Base-by-base conservation (phyloP, 2,113 vertebrate species). In the Pseudorhombus dupliciocellatus region DNA sequence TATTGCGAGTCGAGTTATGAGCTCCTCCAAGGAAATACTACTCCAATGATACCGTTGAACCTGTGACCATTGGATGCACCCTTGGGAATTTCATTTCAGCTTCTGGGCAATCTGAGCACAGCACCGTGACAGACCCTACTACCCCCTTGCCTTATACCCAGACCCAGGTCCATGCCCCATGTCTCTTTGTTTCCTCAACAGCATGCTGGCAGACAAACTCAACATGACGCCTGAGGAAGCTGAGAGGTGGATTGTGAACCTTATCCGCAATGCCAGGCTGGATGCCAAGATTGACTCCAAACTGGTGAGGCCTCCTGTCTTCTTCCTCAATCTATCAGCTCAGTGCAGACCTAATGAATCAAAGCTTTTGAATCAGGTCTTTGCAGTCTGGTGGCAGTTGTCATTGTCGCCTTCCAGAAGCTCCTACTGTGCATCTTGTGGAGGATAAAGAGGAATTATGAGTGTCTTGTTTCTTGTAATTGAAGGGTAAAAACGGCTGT, bases 261-360 rank as follows among this genome's bases (percentile, higher is more conserved):
- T 99, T 58, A 99, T 99, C 86, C 95, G 97, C 81, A 99, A 98
- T 80, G 97, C 97, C 66, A 94, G 97, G 79, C 92, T 99, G 75
- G 97, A 99, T 84, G 97, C 97, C 83, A 99, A 98, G 90, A 94
- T 99, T 82, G 97, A 98, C 94, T 99, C 97, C 74, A 99, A 99
- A 92, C 94, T 98, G 94, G 97, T 98, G 88, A 95, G 95, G 62
- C 65, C 61, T 66, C 59, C 40, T 26, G 57, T 84, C 72, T 57
- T 58, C 66, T 59, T 69, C 60, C 42, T 71, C 24, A 58, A 40
- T 87, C 72, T 48, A 24, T 81, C 48, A 1, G 37, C 66, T 73
- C 51, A 18, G 6, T 28, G 14, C 68, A 58, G 26, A 51, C 55
- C 31, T 61, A 51, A 76, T 66, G 18, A 78, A 62, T 73, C 70